Conservation (phyloP, 1,140 invertebrate genomes). For the Dendroctonus ponderosae region DNA sequence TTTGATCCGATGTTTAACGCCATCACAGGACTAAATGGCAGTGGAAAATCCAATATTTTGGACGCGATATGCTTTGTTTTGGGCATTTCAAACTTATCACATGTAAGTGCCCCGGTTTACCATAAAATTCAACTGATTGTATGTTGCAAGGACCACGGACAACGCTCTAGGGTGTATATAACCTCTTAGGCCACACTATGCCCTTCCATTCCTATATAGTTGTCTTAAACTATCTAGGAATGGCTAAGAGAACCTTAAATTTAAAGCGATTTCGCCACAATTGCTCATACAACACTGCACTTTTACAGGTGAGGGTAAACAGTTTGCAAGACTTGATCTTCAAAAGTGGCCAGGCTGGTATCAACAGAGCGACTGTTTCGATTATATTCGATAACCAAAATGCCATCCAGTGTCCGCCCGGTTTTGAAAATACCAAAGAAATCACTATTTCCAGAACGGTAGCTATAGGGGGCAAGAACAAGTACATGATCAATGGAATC, state of each 20-base stretch:
- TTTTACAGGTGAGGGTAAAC: constrained; percentile 77
- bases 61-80: constrained; percentile 98
- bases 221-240: neutral
- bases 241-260: too few relatives aligned
- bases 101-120: constrained; percentile 61
- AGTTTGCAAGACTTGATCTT: constrained; percentile 94
- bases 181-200: too few relatives aligned
- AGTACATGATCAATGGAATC: constrained; percentile 93
- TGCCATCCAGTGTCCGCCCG: constrained; percentile 79
- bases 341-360: constrained; percentile 94
- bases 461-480: constrained; percentile 80
- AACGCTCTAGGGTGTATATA: too few relatives aligned
- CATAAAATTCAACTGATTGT: neutral
- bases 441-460: constrained; percentile 91
- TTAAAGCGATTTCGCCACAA: too few relatives aligned
- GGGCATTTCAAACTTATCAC: constrained; percentile 90
- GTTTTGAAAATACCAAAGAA: constrained; percentile 90
- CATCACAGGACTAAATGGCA: constrained; percentile 97
- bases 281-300: neutral
- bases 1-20: constrained; percentile 98
- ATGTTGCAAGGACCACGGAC: neutral
- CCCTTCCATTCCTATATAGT: neutral
- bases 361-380: constrained; percentile 94
- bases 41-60: constrained; percentile 98
- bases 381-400: constrained; percentile 95